Evolutionary conservation across 35 echinoderm and acorn worm genomes (phyloP).

Genomic region (Hemicentrotus pulcherrimus): DNA sequence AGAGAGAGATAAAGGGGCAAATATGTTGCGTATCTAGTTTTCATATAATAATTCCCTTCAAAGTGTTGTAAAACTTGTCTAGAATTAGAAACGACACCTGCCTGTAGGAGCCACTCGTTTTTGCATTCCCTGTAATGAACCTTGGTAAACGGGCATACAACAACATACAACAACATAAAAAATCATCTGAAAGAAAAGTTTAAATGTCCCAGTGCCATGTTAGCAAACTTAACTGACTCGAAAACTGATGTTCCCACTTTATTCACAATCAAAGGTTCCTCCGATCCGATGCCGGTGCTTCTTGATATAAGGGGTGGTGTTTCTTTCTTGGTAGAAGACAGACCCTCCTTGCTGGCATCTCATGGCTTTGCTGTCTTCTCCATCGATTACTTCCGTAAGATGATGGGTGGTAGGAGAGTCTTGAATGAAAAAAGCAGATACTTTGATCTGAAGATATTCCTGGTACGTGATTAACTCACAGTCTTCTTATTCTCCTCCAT

Average conservation of each 20-base stretch:
- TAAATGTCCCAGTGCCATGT: background rate
- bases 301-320: slow-evolving; percentile 31
- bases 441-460: slow-evolving; percentile 26
- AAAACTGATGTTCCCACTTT: background rate
- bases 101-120: background rate
- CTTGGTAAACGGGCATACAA: background rate
- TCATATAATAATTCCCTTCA: too few species aligned
- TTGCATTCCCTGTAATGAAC: background rate
- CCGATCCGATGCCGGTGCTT: slow-evolving; percentile 26
- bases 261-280: background rate
- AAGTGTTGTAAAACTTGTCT: background rate
- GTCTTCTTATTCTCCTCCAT: too few species aligned
- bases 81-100: background rate
- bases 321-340: slow-evolving; percentile 28
- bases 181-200: background rate
- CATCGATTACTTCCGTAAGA: slow-evolving; percentile 28
- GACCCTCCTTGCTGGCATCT: slow-evolving; percentile 17
- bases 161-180: background rate
- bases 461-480: background rate
- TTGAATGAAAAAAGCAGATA: background rate
- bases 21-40: too few species aligned
- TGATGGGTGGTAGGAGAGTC: background rate
- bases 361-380: slow-evolving; percentile 41
- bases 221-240: background rate
- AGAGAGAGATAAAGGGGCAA: too few species aligned